Evolutionary conservation across 2,113 vertebrate genomes (phyloP).

Genomic region (Anolis sagrei): DNA sequence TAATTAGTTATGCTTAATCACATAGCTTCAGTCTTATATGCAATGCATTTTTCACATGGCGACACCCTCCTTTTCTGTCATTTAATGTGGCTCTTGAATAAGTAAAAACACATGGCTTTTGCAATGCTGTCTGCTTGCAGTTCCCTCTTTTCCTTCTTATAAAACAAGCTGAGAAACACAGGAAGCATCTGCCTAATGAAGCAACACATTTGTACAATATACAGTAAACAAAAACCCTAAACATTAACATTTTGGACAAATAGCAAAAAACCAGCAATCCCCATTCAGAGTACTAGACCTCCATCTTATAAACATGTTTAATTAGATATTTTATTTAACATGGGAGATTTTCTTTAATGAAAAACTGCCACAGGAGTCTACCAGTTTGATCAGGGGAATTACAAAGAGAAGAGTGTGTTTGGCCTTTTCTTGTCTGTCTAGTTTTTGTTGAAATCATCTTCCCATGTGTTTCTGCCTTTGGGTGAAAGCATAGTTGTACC

Average conservation of each 20-base stretch:
- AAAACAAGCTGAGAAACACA: background rate
- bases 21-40: background rate
- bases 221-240: background rate
- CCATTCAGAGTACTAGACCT: background rate
- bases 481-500: background rate
- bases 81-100: slow-evolving; percentile 2
- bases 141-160: slow-evolving; percentile 18
- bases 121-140: background rate
- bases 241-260: background rate
- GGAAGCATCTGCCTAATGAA: slow-evolving; percentile 22
- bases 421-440: background rate
- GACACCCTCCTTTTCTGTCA: background rate
- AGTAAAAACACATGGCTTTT: background rate
- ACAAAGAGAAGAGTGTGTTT: background rate
- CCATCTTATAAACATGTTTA: background rate
- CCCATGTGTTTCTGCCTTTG: background rate
- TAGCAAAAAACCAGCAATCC: background rate
- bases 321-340: background rate
- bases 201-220: slow-evolving; percentile 1
- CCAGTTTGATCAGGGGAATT: background rate
- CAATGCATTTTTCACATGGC: background rate
- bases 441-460: background rate
- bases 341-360: background rate
- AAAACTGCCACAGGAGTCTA: background rate
- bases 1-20: background rate